phyloP scores from a whole-genome alignment of 2,888 invertebrate genomes.

The Andrena minutula region DNA sequence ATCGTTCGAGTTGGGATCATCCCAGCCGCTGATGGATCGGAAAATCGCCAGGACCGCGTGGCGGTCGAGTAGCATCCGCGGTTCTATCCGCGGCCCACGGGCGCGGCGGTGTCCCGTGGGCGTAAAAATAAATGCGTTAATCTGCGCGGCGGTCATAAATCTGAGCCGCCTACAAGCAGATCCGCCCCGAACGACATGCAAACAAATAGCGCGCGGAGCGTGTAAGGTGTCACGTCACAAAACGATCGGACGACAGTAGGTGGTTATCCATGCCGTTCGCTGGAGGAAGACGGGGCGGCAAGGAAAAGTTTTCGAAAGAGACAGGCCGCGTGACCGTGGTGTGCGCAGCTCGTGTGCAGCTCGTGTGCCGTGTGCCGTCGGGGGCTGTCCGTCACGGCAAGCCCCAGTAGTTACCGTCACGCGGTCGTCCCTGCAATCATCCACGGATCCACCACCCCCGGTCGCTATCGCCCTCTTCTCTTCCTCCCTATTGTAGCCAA shows the following conservation, averaged over 20 bases:
- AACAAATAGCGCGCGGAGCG: conserved; percentile 55
- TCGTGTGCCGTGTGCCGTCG: conserved; percentile 67
- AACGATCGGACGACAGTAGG: conserved; percentile 62
- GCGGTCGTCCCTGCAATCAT: conserved; percentile 80
- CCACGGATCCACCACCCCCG: conserved; percentile 74
- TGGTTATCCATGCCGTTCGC: conserved; percentile 40
- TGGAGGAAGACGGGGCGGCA: conserved; percentile 40
- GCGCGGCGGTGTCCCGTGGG: background rate
- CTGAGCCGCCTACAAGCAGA: conserved; percentile 30
- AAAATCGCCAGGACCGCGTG: background rate
- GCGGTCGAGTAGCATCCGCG: background rate
- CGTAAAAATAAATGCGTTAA: conserved; percentile 32
- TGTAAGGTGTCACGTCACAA: conserved; percentile 69
- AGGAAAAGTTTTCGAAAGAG: conserved; percentile 71
- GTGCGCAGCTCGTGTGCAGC: conserved; percentile 58
- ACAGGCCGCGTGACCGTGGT: conserved; percentile 77
- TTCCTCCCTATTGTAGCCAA: conserved; percentile 71
- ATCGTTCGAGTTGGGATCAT: background rate
- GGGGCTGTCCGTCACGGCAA: conserved; percentile 76
- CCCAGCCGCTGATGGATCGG: background rate
- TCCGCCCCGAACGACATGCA: conserved; percentile 50
- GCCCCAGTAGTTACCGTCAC: conserved; percentile 84
- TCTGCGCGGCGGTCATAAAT: conserved; percentile 30
- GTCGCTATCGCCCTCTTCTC: conserved; percentile 50
- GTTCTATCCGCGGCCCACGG: background rate